Evolutionary conservation across 2,888 invertebrate genomes (phyloP), one percentile per base, ranked within the genome.

Genomic region (Coleophora deauratella): DNA sequence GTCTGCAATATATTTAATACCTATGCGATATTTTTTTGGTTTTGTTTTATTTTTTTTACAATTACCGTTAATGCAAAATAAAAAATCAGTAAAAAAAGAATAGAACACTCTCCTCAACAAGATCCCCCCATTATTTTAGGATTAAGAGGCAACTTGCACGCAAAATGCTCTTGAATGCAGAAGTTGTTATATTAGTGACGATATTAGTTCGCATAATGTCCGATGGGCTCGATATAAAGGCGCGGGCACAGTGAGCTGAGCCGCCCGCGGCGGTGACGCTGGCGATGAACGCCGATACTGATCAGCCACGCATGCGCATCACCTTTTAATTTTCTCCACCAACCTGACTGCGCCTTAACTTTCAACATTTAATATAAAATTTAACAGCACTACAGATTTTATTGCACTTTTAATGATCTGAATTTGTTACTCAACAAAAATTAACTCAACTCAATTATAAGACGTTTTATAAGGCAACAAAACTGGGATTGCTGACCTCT

Each of bases 401-500:
- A 32, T 32, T 32, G 15, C 32, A 11, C 38, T 32, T 27, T 30
- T 30, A 4, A 30, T 9, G 8, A 12, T 21, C 21, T 21, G 21
- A 21, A 21, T 6, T 3, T 6, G 21, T 21, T 21, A 3, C 21
- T 21, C 21, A 4, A 21, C 21, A 21, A 21, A 21, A 21, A 21
- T 21, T 21, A 38, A 42, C 34, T 42, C 35, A 35, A 34, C 54
- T 54, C 65, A 70, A 69, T 66, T 68, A 66, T 54, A 52, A 59
- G 53, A 61, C 53, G 10, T 54, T 62, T 64, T 60, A 61, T 55
- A 56, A 56, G 59, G 61, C 59, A 67, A 61, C 56, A 54, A 60
- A 59, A 60, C 61, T 73, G 62, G 66, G 62, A 66, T 70, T 72
- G 65, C 59, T 81, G 81, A 81, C 78, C 82, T 77, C 77, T 72